A percentile compares a stretch with the other conserved stretches of the same genome.
These are phyloP conservation scores for Pteromalus puparum DNA, from an alignment of 1,140 invertebrate genomes.

Conservation along the genomic window DNA sequence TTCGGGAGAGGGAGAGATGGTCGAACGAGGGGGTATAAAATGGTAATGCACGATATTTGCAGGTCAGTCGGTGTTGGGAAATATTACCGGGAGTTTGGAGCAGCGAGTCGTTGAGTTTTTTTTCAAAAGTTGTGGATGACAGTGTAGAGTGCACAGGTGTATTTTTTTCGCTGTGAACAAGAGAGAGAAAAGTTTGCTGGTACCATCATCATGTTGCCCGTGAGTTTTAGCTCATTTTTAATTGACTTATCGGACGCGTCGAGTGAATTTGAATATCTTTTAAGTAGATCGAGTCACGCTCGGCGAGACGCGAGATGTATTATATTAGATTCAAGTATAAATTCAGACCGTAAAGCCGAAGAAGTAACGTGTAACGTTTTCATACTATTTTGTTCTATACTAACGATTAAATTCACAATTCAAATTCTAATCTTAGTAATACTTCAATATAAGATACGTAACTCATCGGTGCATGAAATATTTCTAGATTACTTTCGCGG, in stretches of 20 bases:
- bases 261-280: background rate
- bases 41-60: constrained; percentile 37
- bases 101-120: background rate
- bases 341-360: no score
- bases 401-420: background rate
- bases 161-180: background rate
- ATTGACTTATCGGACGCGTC: background rate
- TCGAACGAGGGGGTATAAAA: constrained; percentile 37
- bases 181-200: background rate
- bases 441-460: background rate
- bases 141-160: constrained; percentile 22
- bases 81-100: background rate
- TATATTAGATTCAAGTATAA: background rate
- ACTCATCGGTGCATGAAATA: background rate
- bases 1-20: constrained; percentile 15
- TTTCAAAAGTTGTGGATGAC: background rate
- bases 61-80: constrained; percentile 45
- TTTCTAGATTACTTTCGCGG: constrained; percentile 44
- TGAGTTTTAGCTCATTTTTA: constrained; percentile 6
- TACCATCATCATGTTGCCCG: constrained; percentile 24
- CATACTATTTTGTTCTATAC: no score
- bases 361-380: no score
- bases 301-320: no score
- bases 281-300: background rate
- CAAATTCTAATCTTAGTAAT: background rate